phyloP scores from a whole-genome alignment of 1,140 invertebrate genomes.

The Centruroides sculpturatus region DNA sequence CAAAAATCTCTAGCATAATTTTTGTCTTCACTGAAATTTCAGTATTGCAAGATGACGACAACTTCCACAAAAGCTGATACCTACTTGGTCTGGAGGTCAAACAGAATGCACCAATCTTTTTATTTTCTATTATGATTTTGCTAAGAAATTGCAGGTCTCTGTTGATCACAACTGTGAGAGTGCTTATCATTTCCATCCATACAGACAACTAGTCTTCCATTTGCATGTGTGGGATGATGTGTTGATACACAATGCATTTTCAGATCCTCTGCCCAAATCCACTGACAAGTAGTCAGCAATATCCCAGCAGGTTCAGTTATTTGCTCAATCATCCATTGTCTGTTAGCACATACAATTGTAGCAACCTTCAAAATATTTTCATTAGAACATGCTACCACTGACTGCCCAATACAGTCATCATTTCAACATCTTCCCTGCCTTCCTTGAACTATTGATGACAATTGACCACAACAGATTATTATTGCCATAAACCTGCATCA shows the following conservation, averaged over 20 bases:
- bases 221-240: background rate
- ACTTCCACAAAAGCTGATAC: background rate
- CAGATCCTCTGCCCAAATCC: background rate
- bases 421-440: background rate
- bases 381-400: background rate
- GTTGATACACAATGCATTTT: background rate
- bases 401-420: background rate
- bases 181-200: background rate
- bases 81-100: background rate
- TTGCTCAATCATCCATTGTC: background rate
- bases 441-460: background rate
- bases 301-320: background rate
- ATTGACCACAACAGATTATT: background rate
- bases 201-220: background rate
- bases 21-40: conserved; percentile 4
- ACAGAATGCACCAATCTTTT: background rate
- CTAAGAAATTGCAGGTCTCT: background rate
- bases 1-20: conserved; percentile 6
- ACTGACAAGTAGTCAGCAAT: background rate
- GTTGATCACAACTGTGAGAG: background rate
- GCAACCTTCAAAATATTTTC: background rate
- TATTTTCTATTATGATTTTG: background rate
- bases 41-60: background rate
- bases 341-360: background rate
- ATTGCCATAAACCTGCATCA: background rate